A percentile compares a stretch with the other conserved stretches of the same genome.
Evolutionary conservation across 2,888 invertebrate genomes (phyloP).

Genomic region (Carterocephalus palaemon): DNA sequence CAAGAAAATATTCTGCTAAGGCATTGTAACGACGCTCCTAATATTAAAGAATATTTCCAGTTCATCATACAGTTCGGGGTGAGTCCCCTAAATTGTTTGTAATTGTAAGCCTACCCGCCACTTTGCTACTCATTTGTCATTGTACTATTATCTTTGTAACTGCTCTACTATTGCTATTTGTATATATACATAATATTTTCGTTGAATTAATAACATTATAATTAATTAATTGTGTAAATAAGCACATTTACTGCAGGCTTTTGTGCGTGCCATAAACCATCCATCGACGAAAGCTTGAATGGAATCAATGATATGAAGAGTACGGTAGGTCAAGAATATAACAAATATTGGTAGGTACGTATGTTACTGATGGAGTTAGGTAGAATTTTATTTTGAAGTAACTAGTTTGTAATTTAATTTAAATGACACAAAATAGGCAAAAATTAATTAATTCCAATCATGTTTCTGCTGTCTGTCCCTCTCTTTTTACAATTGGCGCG

Average conservation of each 20-base stretch:
- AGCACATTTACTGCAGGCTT: too few relatives aligned
- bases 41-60: slow-evolving; percentile 76
- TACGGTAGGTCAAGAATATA: slow-evolving; percentile 21
- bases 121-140: slow-evolving; percentile 52
- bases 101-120: slow-evolving; percentile 63
- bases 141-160: slow-evolving; percentile 30
- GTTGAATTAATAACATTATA: too few relatives aligned
- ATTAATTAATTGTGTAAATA: too few relatives aligned
- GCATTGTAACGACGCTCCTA: slow-evolving; percentile 73
- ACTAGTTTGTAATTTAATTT: neutral
- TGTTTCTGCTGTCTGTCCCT: too few relatives aligned
- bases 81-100: slow-evolving; percentile 62
- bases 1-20: slow-evolving; percentile 76
- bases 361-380: neutral
- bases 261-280: too few relatives aligned
- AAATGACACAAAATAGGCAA: too few relatives aligned
- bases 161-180: slow-evolving; percentile 4
- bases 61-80: slow-evolving; percentile 65
- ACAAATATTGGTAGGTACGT: slow-evolving; percentile 2
- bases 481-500: too few relatives aligned
- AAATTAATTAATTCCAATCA: too few relatives aligned
- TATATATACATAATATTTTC: too few relatives aligned
- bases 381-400: neutral
- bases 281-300: neutral
- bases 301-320: slow-evolving; percentile 17